Conservation (phyloP, 2,113 vertebrate species). For the Chamaetylas fuelleborni region DNA sequence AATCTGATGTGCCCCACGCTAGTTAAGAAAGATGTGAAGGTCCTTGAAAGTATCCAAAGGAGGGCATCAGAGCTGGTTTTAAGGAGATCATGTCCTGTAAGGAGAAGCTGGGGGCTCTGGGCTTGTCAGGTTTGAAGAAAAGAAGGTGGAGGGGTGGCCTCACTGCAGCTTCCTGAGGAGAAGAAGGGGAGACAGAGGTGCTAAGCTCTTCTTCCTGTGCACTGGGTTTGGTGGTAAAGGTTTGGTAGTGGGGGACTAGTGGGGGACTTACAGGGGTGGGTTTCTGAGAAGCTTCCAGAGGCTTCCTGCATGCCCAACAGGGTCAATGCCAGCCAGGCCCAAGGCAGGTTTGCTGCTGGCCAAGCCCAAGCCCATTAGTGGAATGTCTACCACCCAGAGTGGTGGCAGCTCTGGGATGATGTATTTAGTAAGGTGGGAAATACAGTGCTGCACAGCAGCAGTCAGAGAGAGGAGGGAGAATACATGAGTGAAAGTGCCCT, state of each 20-base stretch:
- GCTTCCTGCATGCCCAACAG: neutral
- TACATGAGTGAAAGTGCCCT: neutral
- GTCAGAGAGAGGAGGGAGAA: neutral
- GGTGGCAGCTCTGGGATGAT: neutral
- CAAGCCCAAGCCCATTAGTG: neutral
- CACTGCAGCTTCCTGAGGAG: neutral
- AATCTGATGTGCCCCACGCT: neutral
- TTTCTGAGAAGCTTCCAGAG: neutral
- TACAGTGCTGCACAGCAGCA: neutral
- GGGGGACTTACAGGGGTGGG: neutral
- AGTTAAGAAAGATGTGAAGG: neutral
- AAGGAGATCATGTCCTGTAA: neutral
- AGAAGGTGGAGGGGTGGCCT: neutral
- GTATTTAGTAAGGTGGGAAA: neutral
- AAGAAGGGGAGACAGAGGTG: neutral
- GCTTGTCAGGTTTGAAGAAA: neutral
- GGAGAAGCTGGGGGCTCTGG: fast-evolving
- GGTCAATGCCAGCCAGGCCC: neutral
- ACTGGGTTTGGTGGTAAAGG: neutral
- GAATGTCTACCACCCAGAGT: neutral
- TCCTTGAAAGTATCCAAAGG: neutral
- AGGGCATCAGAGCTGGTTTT: neutral
- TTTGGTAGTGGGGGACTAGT: neutral
- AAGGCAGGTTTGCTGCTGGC: neutral
- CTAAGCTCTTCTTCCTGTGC: neutral